Conservation (phyloP, 35 echinoderm and acorn worm species). For the Ophioderma brevispina region DNA sequence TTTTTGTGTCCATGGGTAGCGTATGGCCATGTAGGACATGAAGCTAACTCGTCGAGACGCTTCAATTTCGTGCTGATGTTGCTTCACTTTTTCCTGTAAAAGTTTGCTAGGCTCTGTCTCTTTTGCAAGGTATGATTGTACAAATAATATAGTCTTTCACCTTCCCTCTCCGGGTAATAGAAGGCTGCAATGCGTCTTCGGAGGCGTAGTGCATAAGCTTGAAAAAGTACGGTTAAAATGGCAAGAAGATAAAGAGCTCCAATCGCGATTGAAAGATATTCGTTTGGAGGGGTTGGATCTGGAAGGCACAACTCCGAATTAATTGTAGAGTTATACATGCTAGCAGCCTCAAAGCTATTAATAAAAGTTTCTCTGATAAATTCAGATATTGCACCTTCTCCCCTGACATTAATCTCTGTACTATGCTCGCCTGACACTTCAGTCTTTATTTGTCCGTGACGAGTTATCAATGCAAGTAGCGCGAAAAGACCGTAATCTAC, state of each 20-base stretch:
- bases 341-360: conserved; percentile 74
- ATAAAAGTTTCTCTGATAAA: conserved; percentile 52
- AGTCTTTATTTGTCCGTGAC: conserved; percentile 61
- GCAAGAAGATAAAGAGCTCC: conserved; percentile 61
- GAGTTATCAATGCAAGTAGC: conserved; percentile 56
- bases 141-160: conserved; percentile 63
- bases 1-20: conserved; percentile 43
- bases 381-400: conserved; percentile 35
- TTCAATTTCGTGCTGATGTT: conserved; percentile 66
- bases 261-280: conserved; percentile 58
- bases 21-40: conserved; percentile 54
- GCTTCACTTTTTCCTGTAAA: conserved; percentile 55
- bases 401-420: conserved; percentile 41
- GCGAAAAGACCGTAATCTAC: conserved; percentile 77
- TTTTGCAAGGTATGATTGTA: conserved; percentile 77
- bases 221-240: conserved; percentile 76
- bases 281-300: conserved; percentile 50
- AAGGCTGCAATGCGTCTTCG: conserved; percentile 73
- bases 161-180: conserved; percentile 85
- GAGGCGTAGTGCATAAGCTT: conserved; percentile 75
- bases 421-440: conserved; percentile 43
- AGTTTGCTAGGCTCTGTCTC: conserved; percentile 59
- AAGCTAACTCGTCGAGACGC: conserved; percentile 56
- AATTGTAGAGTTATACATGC: conserved; percentile 51
- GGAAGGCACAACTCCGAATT: conserved; percentile 71